These are phyloP conservation scores for Pseudolaguvia tuberculata DNA, from an alignment of 2,113 vertebrate species.

Conservation along the genomic window DNA sequence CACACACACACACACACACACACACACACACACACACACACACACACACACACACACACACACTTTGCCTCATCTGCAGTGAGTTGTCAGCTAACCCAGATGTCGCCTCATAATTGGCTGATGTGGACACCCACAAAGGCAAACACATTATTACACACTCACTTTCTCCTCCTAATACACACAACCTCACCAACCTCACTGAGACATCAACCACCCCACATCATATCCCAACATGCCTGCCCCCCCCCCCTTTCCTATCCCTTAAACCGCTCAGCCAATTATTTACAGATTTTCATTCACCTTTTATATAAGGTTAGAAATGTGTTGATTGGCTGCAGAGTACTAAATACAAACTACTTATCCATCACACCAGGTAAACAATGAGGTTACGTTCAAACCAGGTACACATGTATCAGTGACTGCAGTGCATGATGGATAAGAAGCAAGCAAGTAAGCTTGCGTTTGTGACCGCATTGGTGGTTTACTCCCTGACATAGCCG, in stretches of 20 bases:
- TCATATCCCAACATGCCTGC: slow-evolving; percentile 43
- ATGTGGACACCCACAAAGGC: slow-evolving; percentile 65
- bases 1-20: slow-evolving; percentile 46
- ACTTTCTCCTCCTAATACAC: slow-evolving; percentile 40
- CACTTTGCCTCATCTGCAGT: slow-evolving; percentile 41
- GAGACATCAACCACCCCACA: slow-evolving; percentile 53
- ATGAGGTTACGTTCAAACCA: not conserved
- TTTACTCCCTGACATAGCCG: slow-evolving; percentile 45
- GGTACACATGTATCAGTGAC: not conserved
- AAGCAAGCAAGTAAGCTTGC: slow-evolving; percentile 29
- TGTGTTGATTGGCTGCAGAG: not conserved
- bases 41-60: slow-evolving; percentile 43
- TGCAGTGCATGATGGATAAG: slow-evolving; percentile 10
- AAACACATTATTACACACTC: slow-evolving; percentile 67
- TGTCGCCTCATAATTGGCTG: slow-evolving; percentile 70
- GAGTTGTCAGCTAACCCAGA: slow-evolving; percentile 62
- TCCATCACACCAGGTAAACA: slow-evolving; percentile 12
- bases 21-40: slow-evolving; percentile 35
- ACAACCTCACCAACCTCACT: slow-evolving; percentile 47
- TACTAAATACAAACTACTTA: not conserved
- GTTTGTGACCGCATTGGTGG: slow-evolving; percentile 31
- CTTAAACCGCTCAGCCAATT: slow-evolving; percentile 24
- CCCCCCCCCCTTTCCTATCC: slow-evolving; percentile 6
- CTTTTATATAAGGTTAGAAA: slow-evolving; percentile 9
- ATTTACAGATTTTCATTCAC: slow-evolving; percentile 15